A percentile compares a stretch with the other conserved stretches of the same genome.
phyloP scores from a whole-genome alignment of 2,797 vertebrate genomes.

The Spea hammondii region DNA sequence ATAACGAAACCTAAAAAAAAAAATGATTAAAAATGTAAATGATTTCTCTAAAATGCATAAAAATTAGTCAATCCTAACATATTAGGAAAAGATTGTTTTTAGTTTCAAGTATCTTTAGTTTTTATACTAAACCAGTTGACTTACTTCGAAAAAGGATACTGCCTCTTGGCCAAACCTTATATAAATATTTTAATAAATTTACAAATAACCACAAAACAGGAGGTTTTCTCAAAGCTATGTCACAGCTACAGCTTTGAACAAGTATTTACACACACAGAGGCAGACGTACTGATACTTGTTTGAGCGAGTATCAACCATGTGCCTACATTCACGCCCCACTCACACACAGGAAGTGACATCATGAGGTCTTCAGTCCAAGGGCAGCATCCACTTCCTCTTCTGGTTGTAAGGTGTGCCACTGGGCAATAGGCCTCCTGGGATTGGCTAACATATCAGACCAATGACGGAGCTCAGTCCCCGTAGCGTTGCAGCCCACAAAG shows the following conservation, averaged over 20 bases:
- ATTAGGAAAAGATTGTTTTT: constrained; percentile 34
- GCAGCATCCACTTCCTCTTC: constrained; percentile 79
- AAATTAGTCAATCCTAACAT: background rate
- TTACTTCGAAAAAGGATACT: constrained; percentile 51
- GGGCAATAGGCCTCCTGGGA: constrained; percentile 83
- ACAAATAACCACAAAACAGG: constrained; percentile 49
- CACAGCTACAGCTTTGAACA: constrained; percentile 51
- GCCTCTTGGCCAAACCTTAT: constrained; percentile 51
- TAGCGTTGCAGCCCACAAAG: constrained; percentile 81
- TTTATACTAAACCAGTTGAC: constrained; percentile 42
- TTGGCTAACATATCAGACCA: constrained; percentile 91
- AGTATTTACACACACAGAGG: constrained; percentile 45
- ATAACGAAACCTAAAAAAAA: constrained; percentile 23
- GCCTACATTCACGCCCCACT: constrained; percentile 47
- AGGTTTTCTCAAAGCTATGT: constrained; percentile 51
- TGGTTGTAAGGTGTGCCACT: constrained; percentile 85
- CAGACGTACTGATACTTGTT: constrained; percentile 16
- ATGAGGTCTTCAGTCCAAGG: constrained; percentile 75
- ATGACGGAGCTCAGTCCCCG: constrained; percentile 82
- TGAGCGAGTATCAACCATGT: constrained; percentile 43
- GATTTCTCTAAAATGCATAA: too few species aligned
- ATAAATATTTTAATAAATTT: constrained; percentile 49
- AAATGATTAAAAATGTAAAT: constrained; percentile 29
- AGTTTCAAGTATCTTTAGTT: constrained; percentile 44
- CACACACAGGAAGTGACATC: constrained; percentile 50